Conservation (phyloP, 2,113 vertebrate species). For the Xerus inauris region DNA sequence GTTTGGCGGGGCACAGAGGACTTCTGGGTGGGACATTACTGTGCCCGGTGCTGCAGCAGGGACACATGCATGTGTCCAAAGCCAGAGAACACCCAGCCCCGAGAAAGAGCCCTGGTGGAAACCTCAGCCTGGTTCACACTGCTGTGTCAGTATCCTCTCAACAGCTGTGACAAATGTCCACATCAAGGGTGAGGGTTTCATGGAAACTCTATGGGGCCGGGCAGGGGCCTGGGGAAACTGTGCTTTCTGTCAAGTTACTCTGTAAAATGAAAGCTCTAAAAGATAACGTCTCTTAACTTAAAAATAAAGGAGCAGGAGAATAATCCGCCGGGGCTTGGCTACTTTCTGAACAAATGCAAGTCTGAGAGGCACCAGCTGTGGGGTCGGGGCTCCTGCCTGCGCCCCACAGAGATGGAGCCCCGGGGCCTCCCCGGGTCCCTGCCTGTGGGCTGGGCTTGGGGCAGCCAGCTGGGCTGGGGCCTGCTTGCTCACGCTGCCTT, state of each 20-base stretch:
- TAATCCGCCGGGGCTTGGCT: background rate
- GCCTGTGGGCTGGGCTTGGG: background rate
- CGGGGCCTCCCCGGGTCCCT: background rate
- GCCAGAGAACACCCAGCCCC: background rate
- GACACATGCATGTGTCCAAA: background rate
- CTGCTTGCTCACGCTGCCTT: background rate
- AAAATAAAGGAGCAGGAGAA: no score
- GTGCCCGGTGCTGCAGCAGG: background rate
- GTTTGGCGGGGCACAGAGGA: background rate
- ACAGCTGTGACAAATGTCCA: background rate
- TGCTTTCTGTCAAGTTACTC: background rate
- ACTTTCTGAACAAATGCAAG: background rate
- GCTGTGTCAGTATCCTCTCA: accelerated
- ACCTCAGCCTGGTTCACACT: background rate
- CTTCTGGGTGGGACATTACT: background rate
- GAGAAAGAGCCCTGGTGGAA: background rate
- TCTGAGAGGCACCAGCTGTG: accelerated
- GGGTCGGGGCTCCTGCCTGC: background rate
- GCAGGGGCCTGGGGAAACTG: accelerated
- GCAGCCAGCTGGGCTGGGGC: background rate
- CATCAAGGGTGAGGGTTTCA: no score
- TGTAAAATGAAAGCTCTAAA: background rate
- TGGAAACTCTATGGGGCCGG: accelerated
- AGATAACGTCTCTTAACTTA: background rate
- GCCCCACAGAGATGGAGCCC: background rate